Evolutionary conservation across 2,888 invertebrate genomes (phyloP).

Genomic region (Beris morrisii): DNA sequence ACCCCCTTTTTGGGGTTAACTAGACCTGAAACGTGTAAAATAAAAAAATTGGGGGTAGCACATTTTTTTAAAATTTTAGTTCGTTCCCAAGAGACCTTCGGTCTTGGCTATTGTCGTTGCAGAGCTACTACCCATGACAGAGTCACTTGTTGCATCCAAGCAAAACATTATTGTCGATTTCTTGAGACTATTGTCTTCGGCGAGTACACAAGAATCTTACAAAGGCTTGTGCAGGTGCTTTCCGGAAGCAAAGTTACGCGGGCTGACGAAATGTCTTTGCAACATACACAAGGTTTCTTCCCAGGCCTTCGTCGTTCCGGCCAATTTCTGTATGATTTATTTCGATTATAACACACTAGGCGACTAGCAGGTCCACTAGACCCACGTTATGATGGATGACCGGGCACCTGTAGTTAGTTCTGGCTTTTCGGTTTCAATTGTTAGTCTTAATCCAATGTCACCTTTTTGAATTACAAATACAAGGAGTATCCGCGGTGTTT

Average conservation of each 20-base stretch:
- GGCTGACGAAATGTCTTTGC: not conserved
- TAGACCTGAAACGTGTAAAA: too few relatives aligned
- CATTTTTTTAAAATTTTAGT: too few relatives aligned
- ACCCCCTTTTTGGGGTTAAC: too few relatives aligned
- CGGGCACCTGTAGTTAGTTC: not conserved
- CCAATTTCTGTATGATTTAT: constrained; percentile 5
- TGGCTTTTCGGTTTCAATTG: not conserved
- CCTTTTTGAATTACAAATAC: too few relatives aligned
- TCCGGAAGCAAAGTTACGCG: constrained; percentile 15
- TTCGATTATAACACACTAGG: not conserved
- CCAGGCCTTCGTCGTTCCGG: too few relatives aligned
- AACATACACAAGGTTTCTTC: not conserved
- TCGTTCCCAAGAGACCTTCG: too few relatives aligned
- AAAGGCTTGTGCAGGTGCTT: constrained; percentile 5
- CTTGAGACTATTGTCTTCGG: constrained; percentile 7
- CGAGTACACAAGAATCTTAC: not conserved
- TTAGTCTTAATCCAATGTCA: too few relatives aligned
- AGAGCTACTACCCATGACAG: constrained; percentile 3
- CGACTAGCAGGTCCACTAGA: not conserved
- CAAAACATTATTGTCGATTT: constrained; percentile 5
- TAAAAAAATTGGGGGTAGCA: too few relatives aligned
- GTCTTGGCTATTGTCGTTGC: not conserved
- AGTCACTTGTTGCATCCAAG: constrained; percentile 1
- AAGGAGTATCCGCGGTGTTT: not conserved
- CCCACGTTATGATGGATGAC: constrained; percentile 10